Conservation (phyloP, 92 coral and sea anemone genomes). For the Palythoa heliodiscus region DNA sequence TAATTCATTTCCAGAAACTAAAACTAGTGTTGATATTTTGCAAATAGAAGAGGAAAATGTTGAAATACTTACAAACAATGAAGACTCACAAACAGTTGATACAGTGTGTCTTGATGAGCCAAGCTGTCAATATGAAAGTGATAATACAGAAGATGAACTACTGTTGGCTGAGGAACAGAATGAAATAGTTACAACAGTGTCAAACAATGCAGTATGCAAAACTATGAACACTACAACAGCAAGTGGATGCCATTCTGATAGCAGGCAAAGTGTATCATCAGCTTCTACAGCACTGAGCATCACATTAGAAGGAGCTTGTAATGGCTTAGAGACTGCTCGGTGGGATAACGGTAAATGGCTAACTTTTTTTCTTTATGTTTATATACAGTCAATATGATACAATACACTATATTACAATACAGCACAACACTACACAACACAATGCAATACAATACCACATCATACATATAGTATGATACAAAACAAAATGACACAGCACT, state of each 20-base stretch:
- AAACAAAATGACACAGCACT: too few relatives aligned
- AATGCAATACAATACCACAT: too few relatives aligned
- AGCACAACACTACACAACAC: too few relatives aligned
- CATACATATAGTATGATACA: too few relatives aligned
- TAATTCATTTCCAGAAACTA: not conserved
- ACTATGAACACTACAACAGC: not conserved
- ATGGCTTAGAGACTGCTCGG: not conserved
- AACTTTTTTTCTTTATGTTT: too few relatives aligned
- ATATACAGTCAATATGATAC: too few relatives aligned
- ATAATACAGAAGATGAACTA: conserved; percentile 23
- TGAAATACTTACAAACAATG: not conserved
- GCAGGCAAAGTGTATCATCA: not conserved
- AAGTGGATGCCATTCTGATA: not conserved
- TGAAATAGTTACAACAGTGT: not conserved
- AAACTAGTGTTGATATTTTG: not conserved
- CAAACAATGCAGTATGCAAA: not conserved
- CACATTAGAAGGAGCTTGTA: not conserved
- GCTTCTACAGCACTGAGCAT: not conserved
- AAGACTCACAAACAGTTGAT: conserved; percentile 1
- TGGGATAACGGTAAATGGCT: not conserved
- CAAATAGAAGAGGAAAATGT: not conserved
- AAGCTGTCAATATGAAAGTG: conserved; percentile 27
- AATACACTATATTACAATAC: too few relatives aligned
- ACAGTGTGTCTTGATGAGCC: not conserved
- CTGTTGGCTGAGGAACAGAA: not conserved